Conservation (phyloP, 2,888 invertebrate genomes). For the Troilus luridus region DNA sequence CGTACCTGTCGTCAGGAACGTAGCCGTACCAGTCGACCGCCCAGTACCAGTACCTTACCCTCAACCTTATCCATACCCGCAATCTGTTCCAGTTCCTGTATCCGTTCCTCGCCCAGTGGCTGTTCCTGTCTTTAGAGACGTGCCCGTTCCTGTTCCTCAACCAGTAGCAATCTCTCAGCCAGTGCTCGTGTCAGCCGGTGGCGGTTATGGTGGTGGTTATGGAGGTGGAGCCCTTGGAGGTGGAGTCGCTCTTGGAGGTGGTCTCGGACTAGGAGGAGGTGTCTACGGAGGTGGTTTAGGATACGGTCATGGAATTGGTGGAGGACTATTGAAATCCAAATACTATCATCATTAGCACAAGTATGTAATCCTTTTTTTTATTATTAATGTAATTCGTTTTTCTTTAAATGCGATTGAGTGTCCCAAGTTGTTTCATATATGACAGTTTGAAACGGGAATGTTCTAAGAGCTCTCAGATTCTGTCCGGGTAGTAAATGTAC, state of each 20-base stretch:
- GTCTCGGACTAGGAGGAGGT: background rate
- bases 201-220: constrained; percentile 6
- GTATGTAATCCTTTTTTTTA: background rate
- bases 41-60: constrained; percentile 70
- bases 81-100: constrained; percentile 71
- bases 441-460: too few relatives aligned
- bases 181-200: constrained; percentile 44
- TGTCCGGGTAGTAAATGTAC: too few relatives aligned
- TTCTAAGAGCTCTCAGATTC: too few relatives aligned
- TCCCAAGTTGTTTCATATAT: background rate
- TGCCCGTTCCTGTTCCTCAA: constrained; percentile 71
- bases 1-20: constrained; percentile 65
- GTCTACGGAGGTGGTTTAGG: background rate
- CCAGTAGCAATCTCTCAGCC: constrained; percentile 68
- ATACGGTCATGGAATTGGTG: background rate
- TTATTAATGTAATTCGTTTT: background rate
- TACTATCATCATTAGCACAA: constrained; percentile 13
- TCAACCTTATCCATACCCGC: constrained; percentile 69
- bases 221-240: background rate
- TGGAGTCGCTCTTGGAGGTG: background rate
- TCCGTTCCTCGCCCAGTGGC: constrained; percentile 70
- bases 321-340: background rate
- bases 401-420: background rate
- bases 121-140: constrained; percentile 70
- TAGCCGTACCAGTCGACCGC: constrained; percentile 69